These are phyloP conservation scores for Leptinotarsa undecemlineata DNA, from an alignment of 1,140 invertebrate genomes.

Conservation along the genomic window DNA sequence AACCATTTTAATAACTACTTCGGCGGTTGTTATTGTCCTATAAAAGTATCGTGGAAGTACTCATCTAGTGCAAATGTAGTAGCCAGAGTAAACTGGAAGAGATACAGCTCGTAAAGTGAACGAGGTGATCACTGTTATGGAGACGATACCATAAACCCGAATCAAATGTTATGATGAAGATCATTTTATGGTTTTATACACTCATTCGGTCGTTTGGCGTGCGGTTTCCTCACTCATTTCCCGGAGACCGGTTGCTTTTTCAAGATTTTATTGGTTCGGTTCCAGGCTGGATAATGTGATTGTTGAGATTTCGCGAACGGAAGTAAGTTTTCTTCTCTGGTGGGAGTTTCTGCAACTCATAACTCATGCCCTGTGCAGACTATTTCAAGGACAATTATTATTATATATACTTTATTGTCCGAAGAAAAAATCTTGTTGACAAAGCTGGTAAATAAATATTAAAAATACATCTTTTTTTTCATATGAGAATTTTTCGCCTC, in stretches of 20 bases:
- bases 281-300: neutral
- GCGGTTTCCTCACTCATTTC: conserved; percentile 18
- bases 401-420: too few relatives aligned
- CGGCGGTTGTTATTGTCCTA: conserved; percentile 48
- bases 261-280: conserved; percentile 1
- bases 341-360: too few relatives aligned
- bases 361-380: too few relatives aligned
- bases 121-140: conserved; percentile 45
- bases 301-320: neutral
- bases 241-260: neutral
- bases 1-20: conserved; percentile 52
- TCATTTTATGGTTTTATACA: conserved; percentile 32
- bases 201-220: conserved; percentile 21
- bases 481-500: too few relatives aligned
- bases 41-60: conserved; percentile 48
- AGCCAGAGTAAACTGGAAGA: conserved; percentile 35
- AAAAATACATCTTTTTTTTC: too few relatives aligned
- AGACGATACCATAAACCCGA: conserved; percentile 39
- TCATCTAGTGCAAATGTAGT: conserved; percentile 49
- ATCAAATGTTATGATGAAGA: conserved; percentile 40
- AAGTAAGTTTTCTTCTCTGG: neutral
- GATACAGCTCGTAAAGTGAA: conserved; percentile 44
- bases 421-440: too few relatives aligned
- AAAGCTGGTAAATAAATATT: too few relatives aligned
- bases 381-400: too few relatives aligned